phyloP scores from a whole-genome alignment of 2,797 vertebrate species.

The Myiothlypis coronata region DNA sequence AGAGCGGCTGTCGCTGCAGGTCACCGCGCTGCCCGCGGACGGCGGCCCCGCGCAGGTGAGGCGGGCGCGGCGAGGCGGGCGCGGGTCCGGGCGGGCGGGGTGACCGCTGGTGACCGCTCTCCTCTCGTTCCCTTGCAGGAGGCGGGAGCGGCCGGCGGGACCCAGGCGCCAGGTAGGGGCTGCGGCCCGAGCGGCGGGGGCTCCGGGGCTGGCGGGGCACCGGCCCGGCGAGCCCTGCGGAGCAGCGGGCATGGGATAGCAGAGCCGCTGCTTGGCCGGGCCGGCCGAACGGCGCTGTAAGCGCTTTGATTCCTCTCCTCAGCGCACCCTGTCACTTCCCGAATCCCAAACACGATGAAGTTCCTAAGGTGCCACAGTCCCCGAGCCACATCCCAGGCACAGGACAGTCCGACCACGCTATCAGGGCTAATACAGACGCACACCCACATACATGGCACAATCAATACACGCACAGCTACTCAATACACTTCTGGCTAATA shows the following conservation, averaged over 20 bases:
- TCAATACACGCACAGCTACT: neutral
- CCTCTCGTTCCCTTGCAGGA: constrained; percentile 46
- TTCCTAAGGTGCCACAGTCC: no score
- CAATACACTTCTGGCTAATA: neutral
- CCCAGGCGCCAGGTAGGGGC: constrained; percentile 31
- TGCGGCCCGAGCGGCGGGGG: neutral
- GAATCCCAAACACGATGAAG: neutral
- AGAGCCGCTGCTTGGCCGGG: neutral
- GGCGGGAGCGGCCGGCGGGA: neutral
- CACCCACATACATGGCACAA: no score
- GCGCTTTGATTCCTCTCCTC: neutral
- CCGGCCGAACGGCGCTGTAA: neutral
- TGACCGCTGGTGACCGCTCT: neutral
- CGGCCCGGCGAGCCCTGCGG: neutral
- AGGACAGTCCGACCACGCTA: accelerated
- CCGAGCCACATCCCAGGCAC: no score
- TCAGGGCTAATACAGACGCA: no score
- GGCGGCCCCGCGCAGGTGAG: neutral
- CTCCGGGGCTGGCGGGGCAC: no score
- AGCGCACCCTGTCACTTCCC: neutral
- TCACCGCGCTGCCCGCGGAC: neutral
- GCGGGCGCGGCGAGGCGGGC: neutral
- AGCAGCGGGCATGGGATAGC: neutral
- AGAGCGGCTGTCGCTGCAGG: constrained; percentile 47
- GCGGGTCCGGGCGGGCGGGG: neutral